phyloP scores from a whole-genome alignment of 1,140 invertebrate species.

The Philotrypesis tridentata region DNA sequence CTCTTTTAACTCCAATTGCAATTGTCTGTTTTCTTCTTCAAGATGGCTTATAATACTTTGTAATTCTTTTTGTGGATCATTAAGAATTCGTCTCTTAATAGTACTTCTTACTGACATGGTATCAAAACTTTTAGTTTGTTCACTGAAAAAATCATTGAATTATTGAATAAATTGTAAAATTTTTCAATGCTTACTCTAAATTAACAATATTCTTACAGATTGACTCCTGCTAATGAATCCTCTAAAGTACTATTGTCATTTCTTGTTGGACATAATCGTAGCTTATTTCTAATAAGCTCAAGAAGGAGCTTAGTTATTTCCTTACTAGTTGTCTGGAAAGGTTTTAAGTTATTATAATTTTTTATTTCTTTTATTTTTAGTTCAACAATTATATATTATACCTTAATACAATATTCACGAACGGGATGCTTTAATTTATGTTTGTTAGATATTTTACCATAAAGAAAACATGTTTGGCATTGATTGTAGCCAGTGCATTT shows the following conservation, averaged over 20 bases:
- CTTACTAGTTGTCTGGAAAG: conserved; percentile 70
- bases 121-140: conserved; percentile 58
- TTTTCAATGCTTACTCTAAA: neutral
- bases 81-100: conserved; percentile 63
- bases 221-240: conserved; percentile 57
- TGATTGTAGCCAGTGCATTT: conserved; percentile 85
- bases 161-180: neutral
- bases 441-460: conserved; percentile 79
- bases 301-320: conserved; percentile 73
- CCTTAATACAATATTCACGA: conserved; percentile 84
- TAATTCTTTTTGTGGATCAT: conserved; percentile 73
- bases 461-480: conserved; percentile 88
- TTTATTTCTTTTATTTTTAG: conserved; percentile 28
- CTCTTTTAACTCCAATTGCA: conserved; percentile 66
- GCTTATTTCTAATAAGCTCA: conserved; percentile 72
- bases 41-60: conserved; percentile 75
- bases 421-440: conserved; percentile 86
- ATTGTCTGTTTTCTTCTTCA: conserved; percentile 74
- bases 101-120: conserved; percentile 64
- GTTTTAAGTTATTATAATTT: neutral
- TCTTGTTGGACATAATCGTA: conserved; percentile 68
- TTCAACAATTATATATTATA: conserved; percentile 54
- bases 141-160: conserved; percentile 52
- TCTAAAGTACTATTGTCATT: conserved; percentile 55
- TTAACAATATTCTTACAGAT: conserved; percentile 50